phyloP scores from a whole-genome alignment of 2,888 invertebrate species.

The Dryococelus australis region DNA sequence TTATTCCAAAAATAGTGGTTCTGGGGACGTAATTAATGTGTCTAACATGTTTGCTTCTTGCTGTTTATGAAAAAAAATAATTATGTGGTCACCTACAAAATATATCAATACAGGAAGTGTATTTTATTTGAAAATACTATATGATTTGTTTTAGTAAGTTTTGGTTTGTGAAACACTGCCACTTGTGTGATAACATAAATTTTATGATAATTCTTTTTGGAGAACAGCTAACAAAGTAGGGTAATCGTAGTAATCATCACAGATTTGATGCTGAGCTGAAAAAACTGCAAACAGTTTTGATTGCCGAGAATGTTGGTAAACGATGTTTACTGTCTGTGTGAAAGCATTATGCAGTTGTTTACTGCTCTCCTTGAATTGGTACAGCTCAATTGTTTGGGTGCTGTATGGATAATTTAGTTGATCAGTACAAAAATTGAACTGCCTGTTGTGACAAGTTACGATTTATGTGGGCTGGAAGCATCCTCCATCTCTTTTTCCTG shows the following conservation, averaged over 20 bases:
- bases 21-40: not conserved
- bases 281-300: not conserved
- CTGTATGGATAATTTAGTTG: too few species aligned
- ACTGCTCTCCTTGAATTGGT: too few species aligned
- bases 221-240: not conserved
- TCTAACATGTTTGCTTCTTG: not conserved
- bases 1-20: not conserved
- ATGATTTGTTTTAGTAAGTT: not conserved
- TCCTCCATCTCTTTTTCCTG: too few species aligned
- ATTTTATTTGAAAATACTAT: not conserved
- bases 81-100: not conserved
- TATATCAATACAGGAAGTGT: not conserved
- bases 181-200: not conserved
- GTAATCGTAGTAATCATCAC: not conserved
- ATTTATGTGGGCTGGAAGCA: too few species aligned
- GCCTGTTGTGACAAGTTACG: too few species aligned
- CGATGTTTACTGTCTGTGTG: not conserved
- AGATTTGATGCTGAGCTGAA: not conserved
- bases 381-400: too few species aligned
- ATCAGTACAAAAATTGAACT: too few species aligned
- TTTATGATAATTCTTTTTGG: not conserved
- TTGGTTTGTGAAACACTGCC: not conserved
- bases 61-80: not conserved
- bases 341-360: not conserved
- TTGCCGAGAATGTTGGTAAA: not conserved